Conservation (phyloP, 2,113 vertebrate genomes). For the Capreolus pygargus region DNA sequence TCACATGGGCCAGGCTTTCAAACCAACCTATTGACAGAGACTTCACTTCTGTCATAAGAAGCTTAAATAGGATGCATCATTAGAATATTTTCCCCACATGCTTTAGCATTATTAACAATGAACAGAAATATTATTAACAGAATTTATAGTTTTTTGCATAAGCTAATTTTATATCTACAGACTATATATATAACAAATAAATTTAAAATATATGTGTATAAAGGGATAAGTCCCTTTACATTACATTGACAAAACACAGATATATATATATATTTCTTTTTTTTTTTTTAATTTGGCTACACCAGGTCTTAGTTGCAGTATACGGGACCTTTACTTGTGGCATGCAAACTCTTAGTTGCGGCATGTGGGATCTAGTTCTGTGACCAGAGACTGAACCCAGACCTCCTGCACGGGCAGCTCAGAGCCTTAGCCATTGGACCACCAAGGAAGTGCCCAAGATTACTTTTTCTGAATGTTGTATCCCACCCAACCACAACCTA, state of each 20-base stretch:
- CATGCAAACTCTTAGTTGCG: background rate
- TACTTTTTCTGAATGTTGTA: background rate
- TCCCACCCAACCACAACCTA: background rate
- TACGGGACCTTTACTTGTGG: background rate
- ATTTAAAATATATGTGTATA: background rate
- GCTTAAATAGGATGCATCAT: background rate
- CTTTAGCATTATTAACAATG: background rate
- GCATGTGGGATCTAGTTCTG: background rate
- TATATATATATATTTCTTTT: too few relatives aligned
- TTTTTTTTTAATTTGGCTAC: background rate
- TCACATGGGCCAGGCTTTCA: background rate
- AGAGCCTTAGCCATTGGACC: background rate
- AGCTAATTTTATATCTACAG: background rate
- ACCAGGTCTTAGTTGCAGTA: background rate
- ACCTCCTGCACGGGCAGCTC: background rate
- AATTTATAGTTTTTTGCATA: background rate
- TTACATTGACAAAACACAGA: background rate
- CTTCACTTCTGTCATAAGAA: background rate
- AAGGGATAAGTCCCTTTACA: background rate
- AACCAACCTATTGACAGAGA: background rate
- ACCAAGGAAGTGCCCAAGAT: background rate
- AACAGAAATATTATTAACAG: background rate
- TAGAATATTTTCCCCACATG: background rate
- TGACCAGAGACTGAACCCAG: background rate
- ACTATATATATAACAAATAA: background rate